Conservation (phyloP, 2,113 vertebrate genomes). For the Sander vitreus region DNA sequence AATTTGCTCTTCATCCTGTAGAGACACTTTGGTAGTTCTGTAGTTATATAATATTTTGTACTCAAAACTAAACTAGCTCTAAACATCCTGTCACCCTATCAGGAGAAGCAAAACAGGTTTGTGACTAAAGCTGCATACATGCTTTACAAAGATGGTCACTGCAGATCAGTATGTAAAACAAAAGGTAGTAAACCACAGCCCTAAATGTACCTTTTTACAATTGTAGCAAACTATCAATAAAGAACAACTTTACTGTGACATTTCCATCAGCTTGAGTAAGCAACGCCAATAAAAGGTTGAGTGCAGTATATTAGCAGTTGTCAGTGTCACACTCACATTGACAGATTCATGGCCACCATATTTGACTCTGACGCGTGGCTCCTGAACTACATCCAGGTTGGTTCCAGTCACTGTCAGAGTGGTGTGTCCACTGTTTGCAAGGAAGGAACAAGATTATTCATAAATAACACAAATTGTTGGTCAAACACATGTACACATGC, state of each 20-base stretch:
- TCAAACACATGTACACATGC: not conserved
- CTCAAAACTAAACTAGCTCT: not conserved
- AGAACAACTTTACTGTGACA: not conserved
- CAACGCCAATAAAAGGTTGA: not conserved
- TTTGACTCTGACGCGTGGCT: slow-evolving; percentile 93
- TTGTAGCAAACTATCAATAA: not conserved
- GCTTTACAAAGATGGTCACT: not conserved
- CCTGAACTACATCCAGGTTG: slow-evolving; percentile 95
- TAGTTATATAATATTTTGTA: not conserved
- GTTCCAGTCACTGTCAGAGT: slow-evolving; percentile 92
- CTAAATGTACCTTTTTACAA: slow-evolving; percentile 2
- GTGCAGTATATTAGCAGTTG: not conserved
- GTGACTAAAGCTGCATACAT: not conserved
- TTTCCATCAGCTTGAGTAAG: slow-evolving; percentile 28
- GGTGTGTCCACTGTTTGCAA: slow-evolving; percentile 89
- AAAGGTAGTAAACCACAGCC: not conserved
- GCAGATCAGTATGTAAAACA: not conserved
- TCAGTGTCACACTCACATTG: slow-evolving; percentile 85
- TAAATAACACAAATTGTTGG: not conserved
- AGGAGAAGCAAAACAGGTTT: not conserved
- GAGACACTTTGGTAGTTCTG: not conserved
- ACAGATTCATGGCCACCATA: slow-evolving; percentile 92
- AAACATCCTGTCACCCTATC: not conserved
- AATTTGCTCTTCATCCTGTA: not conserved
- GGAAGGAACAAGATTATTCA: slow-evolving; percentile 10